Percentiles rank a stretch among this genome's conserved stretches.
Conservation (phyloP, 2,888 invertebrate species). For the Andrena marginata region DNA sequence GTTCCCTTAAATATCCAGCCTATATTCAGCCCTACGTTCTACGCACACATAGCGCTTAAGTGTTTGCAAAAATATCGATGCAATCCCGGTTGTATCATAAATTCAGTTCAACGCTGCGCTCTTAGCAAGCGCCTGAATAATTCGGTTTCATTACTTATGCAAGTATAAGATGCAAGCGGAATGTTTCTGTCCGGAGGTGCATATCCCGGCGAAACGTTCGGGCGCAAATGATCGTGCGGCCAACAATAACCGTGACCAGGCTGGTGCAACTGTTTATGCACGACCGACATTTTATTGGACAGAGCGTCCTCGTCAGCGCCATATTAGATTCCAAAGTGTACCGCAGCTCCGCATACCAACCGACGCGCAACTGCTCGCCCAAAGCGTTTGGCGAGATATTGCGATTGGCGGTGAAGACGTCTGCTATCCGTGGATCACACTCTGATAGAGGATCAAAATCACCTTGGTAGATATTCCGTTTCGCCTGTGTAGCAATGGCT, state of each 20-base stretch:
- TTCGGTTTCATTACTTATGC: slow-evolving; percentile 39
- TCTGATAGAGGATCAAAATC: slow-evolving; percentile 56
- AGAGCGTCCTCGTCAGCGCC: slow-evolving; percentile 71
- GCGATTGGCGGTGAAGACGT: slow-evolving; percentile 66
- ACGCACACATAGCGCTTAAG: background rate
- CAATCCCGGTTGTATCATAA: background rate
- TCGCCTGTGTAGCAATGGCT: background rate
- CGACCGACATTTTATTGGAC: slow-evolving; percentile 76
- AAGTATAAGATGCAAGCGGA: slow-evolving; percentile 5
- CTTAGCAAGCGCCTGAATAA: slow-evolving; percentile 17
- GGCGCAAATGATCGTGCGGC: slow-evolving; percentile 39
- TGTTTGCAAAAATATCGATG: background rate
- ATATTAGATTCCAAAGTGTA: slow-evolving; percentile 77
- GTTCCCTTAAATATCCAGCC: background rate
- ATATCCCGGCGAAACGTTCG: slow-evolving; percentile 13
- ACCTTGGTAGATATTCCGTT: slow-evolving; percentile 58
- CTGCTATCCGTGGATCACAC: slow-evolving; percentile 30
- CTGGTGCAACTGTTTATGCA: slow-evolving; percentile 71
- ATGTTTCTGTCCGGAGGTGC: slow-evolving; percentile 4
- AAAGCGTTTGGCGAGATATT: slow-evolving; percentile 67
- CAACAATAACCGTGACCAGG: slow-evolving; percentile 61
- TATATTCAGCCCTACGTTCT: background rate
- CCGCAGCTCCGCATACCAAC: slow-evolving; percentile 67
- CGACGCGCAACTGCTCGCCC: slow-evolving; percentile 56
- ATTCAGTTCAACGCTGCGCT: slow-evolving; percentile 6